Base-by-base conservation (phyloP, 2,113 vertebrate genomes). In the Cephalopholis sonnerati region DNA sequence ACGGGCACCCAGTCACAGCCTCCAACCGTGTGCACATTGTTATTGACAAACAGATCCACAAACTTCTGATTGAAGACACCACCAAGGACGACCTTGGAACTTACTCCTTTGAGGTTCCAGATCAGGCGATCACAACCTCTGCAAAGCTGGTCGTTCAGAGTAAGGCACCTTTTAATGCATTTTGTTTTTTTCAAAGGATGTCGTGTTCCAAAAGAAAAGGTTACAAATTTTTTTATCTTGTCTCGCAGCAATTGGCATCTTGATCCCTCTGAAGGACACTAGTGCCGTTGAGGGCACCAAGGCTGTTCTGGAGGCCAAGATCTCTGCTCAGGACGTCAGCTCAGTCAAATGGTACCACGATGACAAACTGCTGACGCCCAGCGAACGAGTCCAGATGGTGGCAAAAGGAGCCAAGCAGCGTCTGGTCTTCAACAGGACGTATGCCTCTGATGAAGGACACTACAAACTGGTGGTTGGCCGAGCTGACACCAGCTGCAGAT, bases 331-430 rank as follows among this genome's bases (percentile, higher is more conserved):
- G 81, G 98, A 99, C 83, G 91, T 99, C 63, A 94, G 95, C 82
- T 97, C 97, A 0, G 95, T 98, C 72, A 99, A 99, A 89, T 99
- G 98, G 98, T 97, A 96, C 91, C 93, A 97, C 80, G 92, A 97
- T 55, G 96, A 97, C 69, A 93, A 96, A 10, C 96, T 94, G 13
- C 88, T 99, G 91, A 95, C 93, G 20, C 78, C 96, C 77, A 96
- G 96, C 59, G 97, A 99, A 18, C 95, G 98, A 8, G 63, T 99
- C 3, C 97, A 98, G 75, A 92, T 96, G 78, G 95, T 99, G 71
- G 95, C 97, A n/a, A 99, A 99, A 90, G 98, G 98, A 66, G 89
- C 95, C 51, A 99, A 99, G 79, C 98, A 99, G 86, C 95, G 98
- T 1, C 94, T 99, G 39, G 97, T 99, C 65, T 94, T 99, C 89